Evolutionary conservation across 2,113 vertebrate species (phyloP), one percentile per base, ranked within the genome.

Genomic region (Ochotona princeps): DNA sequence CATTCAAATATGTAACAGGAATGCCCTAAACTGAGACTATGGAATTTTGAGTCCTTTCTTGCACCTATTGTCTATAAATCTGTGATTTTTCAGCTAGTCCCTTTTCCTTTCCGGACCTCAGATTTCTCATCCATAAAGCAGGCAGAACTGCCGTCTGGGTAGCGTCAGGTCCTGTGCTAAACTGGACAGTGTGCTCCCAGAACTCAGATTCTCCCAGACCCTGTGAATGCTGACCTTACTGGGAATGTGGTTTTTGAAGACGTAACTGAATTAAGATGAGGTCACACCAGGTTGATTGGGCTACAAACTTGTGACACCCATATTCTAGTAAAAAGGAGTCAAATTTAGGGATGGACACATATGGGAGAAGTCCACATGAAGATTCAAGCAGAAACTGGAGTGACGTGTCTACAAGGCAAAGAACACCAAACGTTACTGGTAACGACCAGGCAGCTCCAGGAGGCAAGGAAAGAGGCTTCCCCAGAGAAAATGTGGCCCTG

Each of bases 1-100:
- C 51, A 54, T 57, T 92, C 79, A 92, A 47, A 80, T 11, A 63
- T 28, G 81, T 4, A 75, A 35, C 35, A 57, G 30, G 80, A 95
- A 92, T 66, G 35, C 30, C 35, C 73, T 4, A 9, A 30, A 25
- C 21, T 32, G 49, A 67, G 13, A 26, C 25, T 69, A 28, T 61
- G 14, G 32, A 49, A 81, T 67, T 80, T 67, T 66, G 65, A 30
- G 28, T 15, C 87, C 73, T 65, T 12, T 80, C 35, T 90, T 49
- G 26, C 10, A 47, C 26, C 54, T 70, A 25, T 2, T 70, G 32
- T 54, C 57, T 73, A 72, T 35, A 78, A 47, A 5, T 21, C 1
- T 49, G 1, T 44, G 70, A 83, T n/a, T 90, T 60, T 72, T 44
- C 61, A 72, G 32, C 26, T 90, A 54, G 20, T 60, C 49, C 35